Evolutionary conservation across 2,888 invertebrate species (phyloP), one percentile per base, ranked within the genome.

Genomic region (Macropis europaea): DNA sequence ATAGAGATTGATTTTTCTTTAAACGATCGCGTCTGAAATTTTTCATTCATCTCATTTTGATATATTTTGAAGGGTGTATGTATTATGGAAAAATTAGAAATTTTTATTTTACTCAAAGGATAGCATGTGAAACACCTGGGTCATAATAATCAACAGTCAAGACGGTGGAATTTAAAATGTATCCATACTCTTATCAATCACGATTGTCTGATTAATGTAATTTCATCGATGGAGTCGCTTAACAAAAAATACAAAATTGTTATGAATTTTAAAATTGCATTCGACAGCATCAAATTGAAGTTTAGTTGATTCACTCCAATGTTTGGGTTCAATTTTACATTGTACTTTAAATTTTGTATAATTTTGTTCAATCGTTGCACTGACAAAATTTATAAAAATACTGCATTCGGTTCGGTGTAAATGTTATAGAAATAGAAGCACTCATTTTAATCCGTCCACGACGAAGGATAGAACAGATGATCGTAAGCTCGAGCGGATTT

Each of bases 161-260:
- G 59, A 28, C 43, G 48, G 34, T 52, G 62, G 59, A 70, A 67
- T 67, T 61, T 28, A 22, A 38, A 24, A 13, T 38, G 28, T 64
- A 59, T 63, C 50, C 22, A 38, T 28, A 9, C 22, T 22, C 28
- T 73, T 79, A 74, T 76, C 74, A 78, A 73, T 76, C 81, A 78
- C 79, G 76, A 71, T 66, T 73, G 73, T 62, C 43, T 53, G 78
- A 76, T 61, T 63, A 45, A 61, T 63, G 71, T 52, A 73, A 68
- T 67, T 80, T 43, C 30, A 70, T 56, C 57, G 61, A 70, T 61
- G n/a, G 47, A 30, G 34, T 24, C 40, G 48, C 9, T 3, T 2
- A 17, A 32, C n/a, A n/a, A n/a, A n/a, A 3, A 9, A 15, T 2
- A 11, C 5, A 1, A 19, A 57, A n/a, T 36, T 2, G 5, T 2